phyloP scores from a whole-genome alignment of 2,888 invertebrate species.

The Eupithecia subfuscata region DNA sequence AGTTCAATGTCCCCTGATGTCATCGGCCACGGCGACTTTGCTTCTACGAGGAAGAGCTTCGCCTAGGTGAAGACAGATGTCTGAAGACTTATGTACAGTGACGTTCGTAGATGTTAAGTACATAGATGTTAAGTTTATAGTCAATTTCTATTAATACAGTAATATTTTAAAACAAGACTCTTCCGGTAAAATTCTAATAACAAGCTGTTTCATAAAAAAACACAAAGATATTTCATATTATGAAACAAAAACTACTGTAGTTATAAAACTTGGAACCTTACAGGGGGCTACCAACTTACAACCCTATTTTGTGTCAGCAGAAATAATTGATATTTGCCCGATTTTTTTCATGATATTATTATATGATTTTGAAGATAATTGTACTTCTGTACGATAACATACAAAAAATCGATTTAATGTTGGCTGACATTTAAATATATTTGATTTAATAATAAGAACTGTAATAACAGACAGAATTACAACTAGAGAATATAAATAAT shows the following conservation, averaged over 20 bases:
- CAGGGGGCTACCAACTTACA: not conserved
- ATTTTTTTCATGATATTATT: not conserved
- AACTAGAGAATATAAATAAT: too few species aligned
- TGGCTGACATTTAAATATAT: too few species aligned
- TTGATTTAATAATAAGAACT: too few species aligned
- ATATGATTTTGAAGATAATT: not conserved
- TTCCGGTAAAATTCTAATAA: not conserved
- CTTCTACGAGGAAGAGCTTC: not conserved
- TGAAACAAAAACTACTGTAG: not conserved
- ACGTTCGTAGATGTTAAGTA: too few species aligned
- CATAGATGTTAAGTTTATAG: not conserved
- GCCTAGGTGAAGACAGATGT: not conserved
- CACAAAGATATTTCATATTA: not conserved
- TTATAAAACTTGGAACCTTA: too few species aligned
- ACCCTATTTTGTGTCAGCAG: too few species aligned
- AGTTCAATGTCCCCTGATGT: conserved; percentile 2
- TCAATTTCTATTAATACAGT: not conserved
- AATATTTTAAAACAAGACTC: not conserved
- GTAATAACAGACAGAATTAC: too few species aligned
- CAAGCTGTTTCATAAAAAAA: too few species aligned
- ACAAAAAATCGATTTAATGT: too few species aligned
- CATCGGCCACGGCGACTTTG: not conserved
- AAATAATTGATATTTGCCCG: too few species aligned
- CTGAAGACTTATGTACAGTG: not conserved
- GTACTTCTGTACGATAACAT: too few species aligned